Base-by-base conservation (phyloP, 2,888 invertebrate species). In the Lasioglossum pauxillum region DNA sequence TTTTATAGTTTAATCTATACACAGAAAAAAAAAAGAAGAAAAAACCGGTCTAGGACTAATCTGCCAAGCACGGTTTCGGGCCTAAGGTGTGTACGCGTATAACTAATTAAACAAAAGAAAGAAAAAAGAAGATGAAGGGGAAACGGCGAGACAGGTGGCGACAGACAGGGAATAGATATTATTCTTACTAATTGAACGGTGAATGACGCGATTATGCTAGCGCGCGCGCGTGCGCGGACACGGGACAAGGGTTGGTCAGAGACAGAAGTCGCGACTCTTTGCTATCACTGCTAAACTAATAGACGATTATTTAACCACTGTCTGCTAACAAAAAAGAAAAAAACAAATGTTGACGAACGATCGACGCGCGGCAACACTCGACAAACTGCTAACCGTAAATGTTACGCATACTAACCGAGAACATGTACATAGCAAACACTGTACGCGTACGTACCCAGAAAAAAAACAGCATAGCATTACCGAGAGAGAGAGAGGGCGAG, bases 1-100 rank as follows among this genome's bases (percentile, higher is more conserved):
- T 91, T 92, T 90, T 91, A 90, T 91, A 91, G 90, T 84, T 88
- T 85, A 86, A 89, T 90, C 90, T 89, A 86, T 88, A 88, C 83
- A 89, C 84, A 89, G 53, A 82, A 83, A 76, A 38, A 69, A 16
- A 82, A 83, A 76, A 38, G 38, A 19, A 35, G 38, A 69, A 19
- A 81, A 84, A 76, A 84, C 57, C 87, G 85, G 91, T 91, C 90
- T 91, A 90, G 85, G 91, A 88, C 78, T 88, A 90, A 91, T 91
- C 91, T 91, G 91, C 91, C 88, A 89, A 74, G 71, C 57, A 78
- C 79, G 49, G 76, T 77, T 87, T 87, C 84, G 82, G 89, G 88
- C 90, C 89, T 91, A 90, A 89, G 35, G 85, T 76, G 87, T 87
- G 71, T 71, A 71, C 88, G 88, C 85, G 85, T 57, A 57, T 85